These are phyloP conservation scores for Asteroscopus sphinx DNA, from an alignment of 2,888 invertebrate species.

Conservation along the genomic window DNA sequence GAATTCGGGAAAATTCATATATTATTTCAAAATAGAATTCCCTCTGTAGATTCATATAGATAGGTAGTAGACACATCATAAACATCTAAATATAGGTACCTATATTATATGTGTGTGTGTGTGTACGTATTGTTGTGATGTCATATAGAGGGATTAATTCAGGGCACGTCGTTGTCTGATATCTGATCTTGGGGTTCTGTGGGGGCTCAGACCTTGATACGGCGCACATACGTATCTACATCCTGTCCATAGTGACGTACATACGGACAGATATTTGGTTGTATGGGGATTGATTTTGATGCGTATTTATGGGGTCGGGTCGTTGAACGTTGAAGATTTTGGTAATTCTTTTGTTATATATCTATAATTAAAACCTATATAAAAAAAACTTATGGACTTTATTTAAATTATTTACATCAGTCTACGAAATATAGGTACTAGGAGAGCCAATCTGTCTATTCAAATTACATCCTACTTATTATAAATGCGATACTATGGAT, in stretches of 20 bases:
- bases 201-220: constrained; percentile 74
- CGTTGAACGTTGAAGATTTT: background rate
- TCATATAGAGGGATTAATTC: constrained; percentile 85
- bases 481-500: too few species aligned
- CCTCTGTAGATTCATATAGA: background rate
- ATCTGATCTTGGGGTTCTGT: constrained; percentile 82
- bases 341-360: too few species aligned
- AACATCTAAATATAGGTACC: constrained; percentile 10
- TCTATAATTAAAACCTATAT: too few species aligned
- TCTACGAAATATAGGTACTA: too few species aligned
- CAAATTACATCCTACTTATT: too few species aligned
- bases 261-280: constrained; percentile 32
- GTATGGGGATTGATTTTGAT: constrained; percentile 33
- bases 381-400: too few species aligned
- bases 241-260: constrained; percentile 45
- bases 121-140: constrained; percentile 73
- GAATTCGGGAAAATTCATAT: too few species aligned
- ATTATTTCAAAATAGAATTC: too few species aligned
- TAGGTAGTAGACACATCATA: constrained; percentile 3
- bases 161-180: constrained; percentile 82
- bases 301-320: constrained; percentile 12
- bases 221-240: constrained; percentile 55
- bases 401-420: too few species aligned
- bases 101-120: constrained; percentile 24
- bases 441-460: too few species aligned